A percentile compares a stretch with the other conserved stretches of the same genome.
phyloP scores from a whole-genome alignment of 2,113 vertebrate species.

The Oxyruncus cristatus region DNA sequence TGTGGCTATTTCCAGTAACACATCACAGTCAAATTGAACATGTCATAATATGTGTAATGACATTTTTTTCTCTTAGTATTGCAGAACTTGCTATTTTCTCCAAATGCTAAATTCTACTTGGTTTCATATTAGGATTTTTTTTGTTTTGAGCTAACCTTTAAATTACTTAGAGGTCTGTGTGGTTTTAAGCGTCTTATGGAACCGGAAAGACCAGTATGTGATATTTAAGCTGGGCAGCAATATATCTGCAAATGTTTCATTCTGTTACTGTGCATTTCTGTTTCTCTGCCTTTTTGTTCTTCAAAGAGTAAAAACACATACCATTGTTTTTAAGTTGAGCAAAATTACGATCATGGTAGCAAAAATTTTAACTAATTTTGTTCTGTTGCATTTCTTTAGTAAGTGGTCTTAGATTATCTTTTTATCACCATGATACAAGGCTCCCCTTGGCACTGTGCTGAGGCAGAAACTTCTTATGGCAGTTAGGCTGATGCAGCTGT shows the following conservation, averaged over 20 bases:
- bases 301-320: neutral
- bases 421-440: neutral
- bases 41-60: neutral
- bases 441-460: fast-evolving
- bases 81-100: neutral
- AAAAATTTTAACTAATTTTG: neutral
- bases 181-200: neutral
- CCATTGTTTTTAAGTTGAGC: neutral
- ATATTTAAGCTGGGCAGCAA: neutral
- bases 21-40: neutral
- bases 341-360: neutral
- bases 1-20: neutral
- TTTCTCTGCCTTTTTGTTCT: neutral
- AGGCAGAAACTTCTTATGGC: neutral
- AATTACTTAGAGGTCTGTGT: neutral
- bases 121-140: neutral
- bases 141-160: neutral
- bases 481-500: neutral
- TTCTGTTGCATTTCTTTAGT: neutral
- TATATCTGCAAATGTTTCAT: neutral
- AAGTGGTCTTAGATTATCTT: neutral
- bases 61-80: neutral
- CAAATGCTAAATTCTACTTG: neutral
- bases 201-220: neutral
- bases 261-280: neutral